Conservation (phyloP, 2,888 invertebrate genomes). For the Tribolium freemani region DNA sequence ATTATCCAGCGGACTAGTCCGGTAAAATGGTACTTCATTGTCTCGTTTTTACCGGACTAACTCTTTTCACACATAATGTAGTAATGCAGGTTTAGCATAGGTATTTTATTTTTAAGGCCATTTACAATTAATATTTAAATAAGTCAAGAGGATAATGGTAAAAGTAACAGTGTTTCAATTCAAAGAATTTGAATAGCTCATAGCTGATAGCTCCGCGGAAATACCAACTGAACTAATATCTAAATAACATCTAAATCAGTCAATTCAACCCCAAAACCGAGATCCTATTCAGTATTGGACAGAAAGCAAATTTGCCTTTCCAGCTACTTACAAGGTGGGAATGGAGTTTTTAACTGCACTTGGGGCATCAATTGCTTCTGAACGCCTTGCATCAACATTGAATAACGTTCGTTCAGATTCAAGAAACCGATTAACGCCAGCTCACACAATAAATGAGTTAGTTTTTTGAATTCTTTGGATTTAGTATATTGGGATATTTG, state of each 20-base stretch:
- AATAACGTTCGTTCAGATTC: background rate
- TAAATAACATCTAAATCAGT: background rate
- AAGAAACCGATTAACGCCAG: background rate
- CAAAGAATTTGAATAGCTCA: background rate
- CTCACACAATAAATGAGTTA: background rate
- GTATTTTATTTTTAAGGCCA: no score
- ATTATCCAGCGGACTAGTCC: no score
- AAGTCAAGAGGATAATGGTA: no score
- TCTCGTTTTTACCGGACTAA: no score
- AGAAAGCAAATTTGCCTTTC: background rate
- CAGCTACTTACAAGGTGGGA: background rate
- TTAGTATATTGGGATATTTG: no score
- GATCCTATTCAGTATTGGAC: background rate
- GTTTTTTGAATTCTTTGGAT: background rate
- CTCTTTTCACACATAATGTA: no score
- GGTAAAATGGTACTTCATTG: no score
- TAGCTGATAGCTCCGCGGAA: background rate
- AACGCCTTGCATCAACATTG: background rate
- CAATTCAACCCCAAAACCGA: background rate
- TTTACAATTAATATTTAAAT: no score
- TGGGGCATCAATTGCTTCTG: background rate
- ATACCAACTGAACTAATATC: background rate
- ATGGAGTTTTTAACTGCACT: background rate
- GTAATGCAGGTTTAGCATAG: no score
- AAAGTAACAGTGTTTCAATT: no score